phyloP scores from a whole-genome alignment of 1,140 invertebrate genomes.

The Lethrus apterus region DNA sequence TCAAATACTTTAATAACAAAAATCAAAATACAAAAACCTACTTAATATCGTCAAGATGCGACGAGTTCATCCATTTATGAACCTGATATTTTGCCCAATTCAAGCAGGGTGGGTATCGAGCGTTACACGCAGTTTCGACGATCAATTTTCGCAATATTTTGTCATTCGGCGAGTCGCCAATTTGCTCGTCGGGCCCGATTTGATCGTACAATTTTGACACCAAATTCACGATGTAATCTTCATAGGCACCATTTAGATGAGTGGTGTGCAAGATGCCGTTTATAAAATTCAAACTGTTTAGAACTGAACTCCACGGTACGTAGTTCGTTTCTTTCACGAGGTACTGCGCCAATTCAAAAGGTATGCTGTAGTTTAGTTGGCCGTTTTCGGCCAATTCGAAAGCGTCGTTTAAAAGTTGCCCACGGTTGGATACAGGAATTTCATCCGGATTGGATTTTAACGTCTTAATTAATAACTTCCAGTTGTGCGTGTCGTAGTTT shows the following conservation, averaged over 20 bases:
- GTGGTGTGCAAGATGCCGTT: constrained; percentile 20
- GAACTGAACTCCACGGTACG: constrained; percentile 32
- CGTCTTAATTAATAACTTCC: constrained; percentile 47
- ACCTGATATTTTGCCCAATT: constrained; percentile 29
- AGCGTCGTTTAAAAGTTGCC: constrained; percentile 54
- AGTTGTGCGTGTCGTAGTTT: constrained; percentile 56
- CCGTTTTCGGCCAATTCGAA: constrained; percentile 48
- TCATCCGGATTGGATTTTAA: constrained; percentile 41
- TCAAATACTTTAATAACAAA: constrained; percentile 5
- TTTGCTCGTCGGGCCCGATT: constrained; percentile 24
- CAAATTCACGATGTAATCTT: constrained; percentile 31
- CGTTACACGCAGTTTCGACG: constrained; percentile 28
- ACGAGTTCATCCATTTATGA: constrained; percentile 28
- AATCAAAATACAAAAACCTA: constrained; percentile 20
- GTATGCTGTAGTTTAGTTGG: constrained; percentile 49
- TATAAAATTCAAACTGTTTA: constrained; percentile 28
- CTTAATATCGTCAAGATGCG: constrained; percentile 31
- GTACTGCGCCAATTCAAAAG: constrained; percentile 55
- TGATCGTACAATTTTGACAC: constrained; percentile 29
- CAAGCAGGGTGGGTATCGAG: constrained; percentile 29
- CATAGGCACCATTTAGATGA: constrained; percentile 19
- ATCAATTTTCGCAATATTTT: constrained; percentile 28
- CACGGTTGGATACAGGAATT: constrained; percentile 60
- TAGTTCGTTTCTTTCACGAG: constrained; percentile 41
- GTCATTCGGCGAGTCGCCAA: constrained; percentile 29